Evolutionary conservation across 2,113 vertebrate genomes (phyloP).

Genomic region (Rhea pennata): DNA sequence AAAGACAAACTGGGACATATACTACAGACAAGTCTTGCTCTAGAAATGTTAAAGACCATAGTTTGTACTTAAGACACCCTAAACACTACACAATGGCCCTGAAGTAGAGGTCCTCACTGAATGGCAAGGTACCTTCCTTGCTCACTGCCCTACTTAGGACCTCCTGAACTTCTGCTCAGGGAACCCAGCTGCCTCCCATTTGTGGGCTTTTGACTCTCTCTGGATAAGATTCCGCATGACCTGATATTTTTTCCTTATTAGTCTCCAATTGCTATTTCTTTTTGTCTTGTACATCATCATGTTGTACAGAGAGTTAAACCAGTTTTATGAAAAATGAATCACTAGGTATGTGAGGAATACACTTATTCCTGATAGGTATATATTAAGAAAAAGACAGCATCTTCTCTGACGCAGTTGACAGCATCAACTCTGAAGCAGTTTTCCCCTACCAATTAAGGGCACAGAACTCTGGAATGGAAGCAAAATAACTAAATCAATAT

Average conservation of each 20-base stretch:
- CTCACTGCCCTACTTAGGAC: neutral
- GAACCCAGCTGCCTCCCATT: neutral
- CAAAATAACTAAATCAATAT: neutral
- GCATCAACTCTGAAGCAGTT: neutral
- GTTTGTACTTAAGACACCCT: neutral
- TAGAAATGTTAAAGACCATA: neutral
- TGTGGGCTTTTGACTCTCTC: neutral
- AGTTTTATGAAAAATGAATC: neutral
- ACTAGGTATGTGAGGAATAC: neutral
- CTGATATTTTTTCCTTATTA: neutral
- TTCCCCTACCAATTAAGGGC: neutral
- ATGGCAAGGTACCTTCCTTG: neutral
- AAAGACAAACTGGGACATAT: neutral
- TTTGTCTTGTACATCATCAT: neutral
- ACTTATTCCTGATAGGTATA: neutral
- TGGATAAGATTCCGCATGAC: neutral
- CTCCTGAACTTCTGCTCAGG: neutral
- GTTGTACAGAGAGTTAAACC: neutral
- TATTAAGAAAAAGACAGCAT: neutral
- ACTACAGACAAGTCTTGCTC: neutral
- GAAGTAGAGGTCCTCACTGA: neutral
- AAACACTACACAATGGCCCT: neutral
- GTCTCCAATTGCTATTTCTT: neutral
- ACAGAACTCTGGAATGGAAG: neutral
- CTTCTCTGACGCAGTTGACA: neutral